Conservation (phyloP, 2,797 vertebrate species). For the Dryobates pubescens region DNA sequence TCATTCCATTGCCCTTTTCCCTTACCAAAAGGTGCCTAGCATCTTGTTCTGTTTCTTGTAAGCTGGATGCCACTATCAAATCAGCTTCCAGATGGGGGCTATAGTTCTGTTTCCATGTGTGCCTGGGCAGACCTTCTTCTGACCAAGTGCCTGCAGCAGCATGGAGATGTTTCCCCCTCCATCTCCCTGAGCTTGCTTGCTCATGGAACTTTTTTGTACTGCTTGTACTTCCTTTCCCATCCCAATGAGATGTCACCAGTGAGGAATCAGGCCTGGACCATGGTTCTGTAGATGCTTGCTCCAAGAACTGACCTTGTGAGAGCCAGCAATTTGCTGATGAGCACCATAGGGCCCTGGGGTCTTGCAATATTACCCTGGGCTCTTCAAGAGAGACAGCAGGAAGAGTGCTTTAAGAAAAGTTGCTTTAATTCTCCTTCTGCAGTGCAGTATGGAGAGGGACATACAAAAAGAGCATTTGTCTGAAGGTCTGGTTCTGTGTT, state of each 20-base stretch:
- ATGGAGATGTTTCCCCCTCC: neutral
- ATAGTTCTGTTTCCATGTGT: accelerated
- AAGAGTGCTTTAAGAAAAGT: neutral
- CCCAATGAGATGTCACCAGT: neutral
- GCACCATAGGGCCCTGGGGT: accelerated
- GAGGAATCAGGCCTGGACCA: neutral
- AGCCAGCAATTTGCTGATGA: neutral
- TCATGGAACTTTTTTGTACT: neutral
- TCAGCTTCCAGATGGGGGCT: neutral
- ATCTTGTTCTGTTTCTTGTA: too few species aligned
- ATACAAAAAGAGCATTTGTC: neutral
- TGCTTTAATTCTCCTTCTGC: neutral
- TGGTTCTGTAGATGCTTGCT: neutral
- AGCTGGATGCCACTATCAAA: accelerated
- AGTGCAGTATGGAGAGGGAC: neutral
- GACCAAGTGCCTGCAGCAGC: neutral
- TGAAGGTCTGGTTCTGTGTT: neutral
- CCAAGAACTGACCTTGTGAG: neutral
- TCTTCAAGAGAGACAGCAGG: neutral
- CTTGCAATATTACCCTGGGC: accelerated
- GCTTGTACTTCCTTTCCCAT: neutral
- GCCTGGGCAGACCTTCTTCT: neutral
- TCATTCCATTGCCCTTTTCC: neutral
- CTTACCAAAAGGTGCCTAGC: accelerated
- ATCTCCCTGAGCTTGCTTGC: neutral